Base-by-base conservation (phyloP, 1,140 invertebrate species). In the Stegodyphus dumicola region DNA sequence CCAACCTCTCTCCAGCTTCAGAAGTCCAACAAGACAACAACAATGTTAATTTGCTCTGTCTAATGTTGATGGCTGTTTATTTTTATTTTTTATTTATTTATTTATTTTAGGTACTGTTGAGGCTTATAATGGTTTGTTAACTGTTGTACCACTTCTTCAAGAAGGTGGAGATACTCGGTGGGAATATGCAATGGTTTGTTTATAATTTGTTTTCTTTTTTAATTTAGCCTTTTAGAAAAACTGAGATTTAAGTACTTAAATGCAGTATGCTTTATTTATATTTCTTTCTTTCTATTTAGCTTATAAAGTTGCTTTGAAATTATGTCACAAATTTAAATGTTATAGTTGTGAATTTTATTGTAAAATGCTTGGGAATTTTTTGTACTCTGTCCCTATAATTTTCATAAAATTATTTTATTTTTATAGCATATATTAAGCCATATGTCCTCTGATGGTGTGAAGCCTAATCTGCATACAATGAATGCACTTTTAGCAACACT, bases 381-480 rank as follows among this genome's bases (percentile, higher is more conserved):
- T 69, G 67, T 69, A 69, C 9, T 69, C 3, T 69, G 1, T 18
- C 11, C 9, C 6, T 69, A 13, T 13, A 10, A 17, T 69, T n/a
- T n/a, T 1, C 9, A 18, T 18, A 69, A n/a, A 18, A 74, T 88
- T 94, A 15, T 73, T 49, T 75, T 56, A 11, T 60, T n/a, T 6
- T 89, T 95, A 7, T 89, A 92, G 88, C 90, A 93, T 18, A 78
- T 95, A 48, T 89, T 96, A 51, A 74, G 87, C 49, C 89, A 91
- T 88, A 96, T 96, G 93, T 90, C 91, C 3, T 74, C 90, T 54
- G 89, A 91, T 66, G 91, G 92, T 70, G 18, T 95, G 0, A 80
- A 88, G 70, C 96, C 96, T 60, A 94, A 96, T 91, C 71, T 95
- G 6, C 91, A 91, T 5, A 97, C 96, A 1, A 90, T 97, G 17